A percentile compares a stretch with the other conserved stretches of the same genome.
These are phyloP conservation scores for Oenanthe melanoleuca DNA, from an alignment of 2,113 vertebrate species.

Conservation along the genomic window DNA sequence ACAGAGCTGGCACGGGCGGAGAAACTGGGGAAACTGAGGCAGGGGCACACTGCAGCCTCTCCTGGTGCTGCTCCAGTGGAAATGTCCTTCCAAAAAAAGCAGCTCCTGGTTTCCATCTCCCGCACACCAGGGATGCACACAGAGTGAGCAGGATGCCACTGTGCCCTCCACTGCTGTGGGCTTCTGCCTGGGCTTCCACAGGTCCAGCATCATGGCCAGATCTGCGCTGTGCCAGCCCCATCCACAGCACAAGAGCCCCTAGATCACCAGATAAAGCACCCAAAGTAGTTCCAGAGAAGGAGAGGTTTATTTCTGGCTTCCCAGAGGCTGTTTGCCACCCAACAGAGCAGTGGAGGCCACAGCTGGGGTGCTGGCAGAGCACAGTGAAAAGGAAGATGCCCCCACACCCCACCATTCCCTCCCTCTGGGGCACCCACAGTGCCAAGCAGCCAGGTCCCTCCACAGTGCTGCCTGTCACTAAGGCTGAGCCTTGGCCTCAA, in stretches of 20 bases:
- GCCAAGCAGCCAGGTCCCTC: fast-evolving
- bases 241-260: neutral
- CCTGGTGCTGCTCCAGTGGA: neutral
- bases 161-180: neutral
- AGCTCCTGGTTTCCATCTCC: neutral
- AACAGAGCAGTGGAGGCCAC: fast-evolving
- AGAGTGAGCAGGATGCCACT: fast-evolving
- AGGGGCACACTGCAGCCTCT: fast-evolving
- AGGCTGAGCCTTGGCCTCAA: neutral
- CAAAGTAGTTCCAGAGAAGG: neutral
- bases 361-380: fast-evolving
- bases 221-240: neutral
- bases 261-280: neutral
- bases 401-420: fast-evolving
- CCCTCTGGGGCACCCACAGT: neutral
- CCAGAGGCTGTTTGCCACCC: neutral
- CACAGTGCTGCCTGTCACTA: fast-evolving
- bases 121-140: neutral
- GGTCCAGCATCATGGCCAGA: fast-evolving
- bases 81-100: neutral
- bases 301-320: slow-evolving; percentile 8
- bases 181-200: neutral
- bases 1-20: fast-evolving
- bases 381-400: neutral
- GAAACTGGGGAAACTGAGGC: neutral